phyloP scores from a whole-genome alignment of 2,888 invertebrate species.

The Erebia ligea region DNA sequence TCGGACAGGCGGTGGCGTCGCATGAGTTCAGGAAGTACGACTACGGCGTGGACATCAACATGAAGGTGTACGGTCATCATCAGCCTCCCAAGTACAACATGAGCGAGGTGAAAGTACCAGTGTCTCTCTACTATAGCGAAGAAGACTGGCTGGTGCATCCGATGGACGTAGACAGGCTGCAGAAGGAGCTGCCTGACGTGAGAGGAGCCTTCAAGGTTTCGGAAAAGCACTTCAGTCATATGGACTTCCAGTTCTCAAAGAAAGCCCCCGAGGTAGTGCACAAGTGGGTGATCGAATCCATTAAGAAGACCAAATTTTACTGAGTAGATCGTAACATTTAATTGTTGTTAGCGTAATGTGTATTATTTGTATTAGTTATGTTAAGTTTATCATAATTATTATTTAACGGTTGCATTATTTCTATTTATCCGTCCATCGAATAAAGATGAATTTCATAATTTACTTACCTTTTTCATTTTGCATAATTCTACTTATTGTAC shows the following conservation, averaged over 20 bases:
- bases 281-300: slow-evolving; percentile 64
- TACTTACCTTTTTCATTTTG: neutral
- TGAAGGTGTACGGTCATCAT: slow-evolving; percentile 62
- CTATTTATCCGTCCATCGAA: slow-evolving; percentile 33
- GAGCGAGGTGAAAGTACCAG: slow-evolving; percentile 66
- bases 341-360: slow-evolving; percentile 42
- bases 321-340: slow-evolving; percentile 37
- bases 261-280: slow-evolving; percentile 65
- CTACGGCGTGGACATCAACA: slow-evolving; percentile 65
- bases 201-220: slow-evolving; percentile 81
- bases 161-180: slow-evolving; percentile 82
- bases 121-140: slow-evolving; percentile 67
- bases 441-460: slow-evolving; percentile 24
- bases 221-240: slow-evolving; percentile 71
- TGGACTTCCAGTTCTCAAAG: slow-evolving; percentile 75
- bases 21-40: slow-evolving; percentile 68
- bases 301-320: slow-evolving; percentile 48
- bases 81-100: slow-evolving; percentile 69
- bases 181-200: slow-evolving; percentile 81
- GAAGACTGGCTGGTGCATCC: slow-evolving; percentile 87
- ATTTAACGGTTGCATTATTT: slow-evolving; percentile 33
- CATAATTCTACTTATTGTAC: too few species aligned
- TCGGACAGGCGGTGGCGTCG: slow-evolving; percentile 74
- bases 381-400: slow-evolving; percentile 18
- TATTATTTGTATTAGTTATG: slow-evolving; percentile 23